Percentiles rank a stretch among this genome's conserved stretches.
Conservation (phyloP, 2,113 vertebrate species). For the Pelmatolapia mariae region DNA sequence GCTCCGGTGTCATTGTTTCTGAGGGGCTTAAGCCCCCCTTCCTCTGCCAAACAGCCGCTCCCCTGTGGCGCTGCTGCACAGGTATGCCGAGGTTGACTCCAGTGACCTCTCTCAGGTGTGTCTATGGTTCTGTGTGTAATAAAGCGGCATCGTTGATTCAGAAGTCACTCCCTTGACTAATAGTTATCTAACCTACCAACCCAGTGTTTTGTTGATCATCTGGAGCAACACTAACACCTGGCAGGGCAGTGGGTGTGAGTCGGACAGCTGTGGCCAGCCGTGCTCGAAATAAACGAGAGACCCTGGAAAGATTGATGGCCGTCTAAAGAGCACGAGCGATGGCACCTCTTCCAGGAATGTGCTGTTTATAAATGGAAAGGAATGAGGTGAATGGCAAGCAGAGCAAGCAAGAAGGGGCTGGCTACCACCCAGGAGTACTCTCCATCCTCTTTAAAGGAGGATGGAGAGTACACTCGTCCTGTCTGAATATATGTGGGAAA, state of each 20-base stretch:
- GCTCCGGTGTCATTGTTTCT: conserved; percentile 58
- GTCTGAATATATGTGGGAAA: neutral
- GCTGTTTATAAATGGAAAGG: conserved; percentile 76
- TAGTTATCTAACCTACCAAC: neutral
- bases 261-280: conserved; percentile 82
- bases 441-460: conserved; percentile 51
- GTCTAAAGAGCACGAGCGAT: conserved; percentile 81
- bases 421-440: conserved; percentile 36
- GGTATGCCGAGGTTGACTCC: conserved; percentile 42
- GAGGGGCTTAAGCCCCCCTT: conserved; percentile 59
- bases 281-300: conserved; percentile 75
- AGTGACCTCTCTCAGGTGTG: conserved; percentile 46
- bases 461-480: neutral
- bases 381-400: conserved; percentile 67
- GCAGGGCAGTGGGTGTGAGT: conserved; percentile 49
- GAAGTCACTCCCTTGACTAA: neutral
- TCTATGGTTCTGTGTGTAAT: neutral
- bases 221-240: conserved; percentile 60
- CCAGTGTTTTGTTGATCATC: conserved; percentile 35
- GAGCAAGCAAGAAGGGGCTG: conserved; percentile 48
- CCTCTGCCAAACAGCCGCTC: conserved; percentile 18
- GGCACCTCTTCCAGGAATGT: conserved; percentile 81
- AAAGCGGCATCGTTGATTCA: neutral
- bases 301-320: conserved; percentile 84
- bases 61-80: conserved; percentile 35